These are phyloP conservation scores for Corvus moneduloides DNA, from an alignment of 2,113 vertebrate species.

Conservation along the genomic window DNA sequence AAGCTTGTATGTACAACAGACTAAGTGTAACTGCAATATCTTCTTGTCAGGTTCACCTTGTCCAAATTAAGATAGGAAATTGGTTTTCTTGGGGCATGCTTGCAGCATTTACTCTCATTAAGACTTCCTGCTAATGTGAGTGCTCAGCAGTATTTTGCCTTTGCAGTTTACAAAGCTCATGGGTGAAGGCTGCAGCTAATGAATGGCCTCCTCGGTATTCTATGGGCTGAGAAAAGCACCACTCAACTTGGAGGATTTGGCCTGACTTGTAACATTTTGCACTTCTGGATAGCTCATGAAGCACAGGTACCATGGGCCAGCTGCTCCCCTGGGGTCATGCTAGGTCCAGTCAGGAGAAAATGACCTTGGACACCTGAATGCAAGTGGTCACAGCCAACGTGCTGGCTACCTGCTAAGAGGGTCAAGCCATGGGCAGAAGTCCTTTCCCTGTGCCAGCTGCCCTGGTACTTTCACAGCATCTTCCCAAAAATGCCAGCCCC, in stretches of 20 bases:
- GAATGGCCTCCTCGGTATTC: background rate
- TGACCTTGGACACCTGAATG: accelerated
- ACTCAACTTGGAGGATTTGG: background rate
- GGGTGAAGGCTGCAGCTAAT: background rate
- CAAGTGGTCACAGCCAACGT: accelerated
- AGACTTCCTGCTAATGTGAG: conserved; percentile 14
- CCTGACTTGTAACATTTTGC: background rate
- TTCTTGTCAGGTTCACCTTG: conserved; percentile 29
- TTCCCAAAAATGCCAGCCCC: background rate
- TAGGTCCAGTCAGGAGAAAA: accelerated
- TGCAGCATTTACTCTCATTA: conserved; percentile 29
- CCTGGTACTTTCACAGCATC: background rate
- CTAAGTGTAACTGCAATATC: background rate
- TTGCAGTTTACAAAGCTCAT: background rate
- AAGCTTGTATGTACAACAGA: background rate
- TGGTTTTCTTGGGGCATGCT: conserved; percentile 1
- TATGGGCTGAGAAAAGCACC: background rate
- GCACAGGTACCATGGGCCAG: background rate
- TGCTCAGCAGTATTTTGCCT: conserved; percentile 23
- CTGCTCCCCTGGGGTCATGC: accelerated
- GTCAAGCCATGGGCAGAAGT: background rate
- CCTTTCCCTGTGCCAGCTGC: background rate
- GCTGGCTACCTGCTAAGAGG: background rate
- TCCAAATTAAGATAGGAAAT: conserved; percentile 16
- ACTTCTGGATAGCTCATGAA: background rate